These are phyloP conservation scores for Engystomops pustulosus DNA, from an alignment of 2,113 vertebrate genomes.

Conservation along the genomic window DNA sequence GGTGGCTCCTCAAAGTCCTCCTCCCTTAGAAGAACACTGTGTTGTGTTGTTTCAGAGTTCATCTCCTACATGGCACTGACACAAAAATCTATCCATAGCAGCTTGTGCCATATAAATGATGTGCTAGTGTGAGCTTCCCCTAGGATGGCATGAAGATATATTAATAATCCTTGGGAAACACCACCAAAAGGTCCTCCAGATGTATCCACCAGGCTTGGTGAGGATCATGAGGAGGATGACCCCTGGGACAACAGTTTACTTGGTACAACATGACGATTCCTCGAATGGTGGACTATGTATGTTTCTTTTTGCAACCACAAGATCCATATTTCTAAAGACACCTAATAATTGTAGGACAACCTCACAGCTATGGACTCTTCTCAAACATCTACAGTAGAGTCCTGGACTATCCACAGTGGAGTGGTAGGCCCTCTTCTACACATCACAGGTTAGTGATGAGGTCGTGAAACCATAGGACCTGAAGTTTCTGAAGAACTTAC, in stretches of 20 bases:
- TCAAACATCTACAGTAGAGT: constrained; percentile 20
- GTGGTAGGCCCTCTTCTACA: background rate
- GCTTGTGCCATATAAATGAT: constrained; percentile 45
- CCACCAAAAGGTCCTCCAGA: background rate
- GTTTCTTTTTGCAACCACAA: background rate
- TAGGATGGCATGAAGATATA: constrained; percentile 22
- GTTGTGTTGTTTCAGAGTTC: constrained; percentile 46
- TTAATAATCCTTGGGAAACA: constrained; percentile 43
- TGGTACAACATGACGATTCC: background rate
- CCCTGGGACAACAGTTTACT: background rate
- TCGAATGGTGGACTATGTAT: background rate
- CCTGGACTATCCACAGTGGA: constrained; percentile 14
- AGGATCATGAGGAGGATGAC: background rate
- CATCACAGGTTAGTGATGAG: constrained; percentile 18
- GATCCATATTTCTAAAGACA: constrained; percentile 11
- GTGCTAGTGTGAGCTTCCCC: constrained; percentile 6
- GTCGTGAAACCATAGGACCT: constrained; percentile 13
- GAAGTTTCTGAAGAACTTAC: constrained; percentile 13
- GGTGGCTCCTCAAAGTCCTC: constrained; percentile 15
- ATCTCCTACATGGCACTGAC: constrained; percentile 60
- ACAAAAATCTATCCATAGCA: constrained; percentile 50
- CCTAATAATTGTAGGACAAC: constrained; percentile 26
- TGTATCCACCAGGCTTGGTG: background rate
- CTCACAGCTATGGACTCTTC: constrained; percentile 15
- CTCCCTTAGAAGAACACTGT: constrained; percentile 49